A percentile compares a stretch with the other conserved stretches of the same genome.
Conservation (phyloP, 2,113 vertebrate species). For the Aldabrachelys gigantea region DNA sequence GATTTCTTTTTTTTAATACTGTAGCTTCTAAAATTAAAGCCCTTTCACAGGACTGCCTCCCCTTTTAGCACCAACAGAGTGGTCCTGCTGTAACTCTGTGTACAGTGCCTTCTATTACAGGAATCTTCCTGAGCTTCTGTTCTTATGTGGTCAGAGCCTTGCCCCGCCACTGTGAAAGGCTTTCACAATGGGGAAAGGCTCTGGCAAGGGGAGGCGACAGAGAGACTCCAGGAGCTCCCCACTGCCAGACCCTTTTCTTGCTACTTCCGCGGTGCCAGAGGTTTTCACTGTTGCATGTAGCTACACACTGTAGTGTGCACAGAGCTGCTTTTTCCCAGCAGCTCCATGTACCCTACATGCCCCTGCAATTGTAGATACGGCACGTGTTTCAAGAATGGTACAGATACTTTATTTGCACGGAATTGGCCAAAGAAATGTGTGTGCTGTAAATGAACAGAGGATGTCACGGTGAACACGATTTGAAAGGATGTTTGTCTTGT, state of each 20-base stretch:
- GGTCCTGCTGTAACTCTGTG: neutral
- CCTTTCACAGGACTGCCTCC: neutral
- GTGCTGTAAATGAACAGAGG: neutral
- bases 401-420: neutral
- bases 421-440: neutral
- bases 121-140: neutral
- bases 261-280: neutral
- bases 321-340: neutral
- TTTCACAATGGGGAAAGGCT: neutral
- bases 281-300: neutral
- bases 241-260: neutral
- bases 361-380: neutral
- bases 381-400: fast-evolving
- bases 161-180: neutral
- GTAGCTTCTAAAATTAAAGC: neutral
- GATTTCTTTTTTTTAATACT: neutral
- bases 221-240: neutral
- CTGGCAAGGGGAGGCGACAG: neutral
- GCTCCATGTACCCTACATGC: neutral
- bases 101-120: fast-evolving
- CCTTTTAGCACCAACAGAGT: neutral
- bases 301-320: neutral
- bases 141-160: neutral
- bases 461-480: neutral
- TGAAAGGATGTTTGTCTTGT: neutral